Conservation (phyloP, 2,888 invertebrate genomes). For the Odontocerum albicorne region DNA sequence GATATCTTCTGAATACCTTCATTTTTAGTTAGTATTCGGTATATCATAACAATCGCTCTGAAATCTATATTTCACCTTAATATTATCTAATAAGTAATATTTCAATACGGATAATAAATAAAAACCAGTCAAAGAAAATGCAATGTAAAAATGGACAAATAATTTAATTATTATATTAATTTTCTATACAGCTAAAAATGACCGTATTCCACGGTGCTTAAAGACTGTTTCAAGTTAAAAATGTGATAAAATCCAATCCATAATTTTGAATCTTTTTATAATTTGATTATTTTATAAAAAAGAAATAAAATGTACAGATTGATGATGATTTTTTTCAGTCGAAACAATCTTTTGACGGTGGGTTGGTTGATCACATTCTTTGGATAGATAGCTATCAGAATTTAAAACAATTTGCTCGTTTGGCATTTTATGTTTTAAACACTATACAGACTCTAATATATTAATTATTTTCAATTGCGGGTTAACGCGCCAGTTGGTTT, state of each 20-base stretch:
- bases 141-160: constrained; percentile 5
- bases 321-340: background rate
- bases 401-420: constrained; percentile 25
- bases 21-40: too few relatives aligned
- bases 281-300: too few relatives aligned
- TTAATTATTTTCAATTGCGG: constrained; percentile 19
- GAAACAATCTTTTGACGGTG: background rate
- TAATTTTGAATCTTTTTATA: too few relatives aligned
- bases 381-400: constrained; percentile 18
- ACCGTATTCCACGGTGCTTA: background rate
- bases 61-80: constrained; percentile 8
- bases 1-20: too few relatives aligned
- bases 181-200: background rate
- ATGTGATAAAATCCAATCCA: too few relatives aligned
- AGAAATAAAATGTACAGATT: too few relatives aligned
- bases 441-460: constrained; percentile 29
- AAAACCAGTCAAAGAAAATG: constrained; percentile 23
- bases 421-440: constrained; percentile 18
- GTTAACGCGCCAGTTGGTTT: background rate
- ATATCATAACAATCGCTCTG: background rate
- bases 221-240: background rate
- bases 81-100: constrained; percentile 12
- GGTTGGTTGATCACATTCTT: constrained; percentile 5
- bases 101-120: constrained; percentile 14
- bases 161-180: constrained; percentile 1